Base-by-base conservation (phyloP, 2,888 invertebrate species). In the Adela reaumurella region DNA sequence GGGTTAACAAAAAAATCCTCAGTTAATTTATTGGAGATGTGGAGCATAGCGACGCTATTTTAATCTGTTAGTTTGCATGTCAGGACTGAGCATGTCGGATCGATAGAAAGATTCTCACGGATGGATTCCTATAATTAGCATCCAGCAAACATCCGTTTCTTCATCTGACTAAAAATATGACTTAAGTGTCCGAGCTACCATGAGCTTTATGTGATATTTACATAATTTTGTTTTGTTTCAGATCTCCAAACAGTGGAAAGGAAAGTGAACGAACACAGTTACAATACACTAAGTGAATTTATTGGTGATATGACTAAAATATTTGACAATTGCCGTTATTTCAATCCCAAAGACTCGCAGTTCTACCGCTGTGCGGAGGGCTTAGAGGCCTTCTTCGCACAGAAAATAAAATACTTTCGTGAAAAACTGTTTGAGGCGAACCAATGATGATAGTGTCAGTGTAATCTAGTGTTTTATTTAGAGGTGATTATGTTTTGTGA, bases 311-410 rank as follows among this genome's bases (percentile, higher is more conserved):
- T 97, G 88, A 96, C 94, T 54, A 94, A 95, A 77, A 95, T 99
- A 65, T 97, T 98, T 74, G 97, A 98, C 79, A 99, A 99, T 77
- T 98, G 98, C 82, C 90, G 97, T 56, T 94, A 94, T 67, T 97
- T 96, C 78, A 97, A 97, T 77, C 93, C 95, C 51, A 90, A 92
- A 64, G 95, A 95, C 69, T 94, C 97, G 17, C 92, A 94, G 53
- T 96, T 97, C 77, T 97, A 92, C 78, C 91, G 95, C 63, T 96
- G 96, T 79, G 97, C 97, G 18, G 96, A 97, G 68, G 89, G 92
- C 49, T 82, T 98, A 54, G 97, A 98, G 79, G 90, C 92, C 52
- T 96, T 90, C 73, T 97, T 98, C 82, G 93, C 94, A 67, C 91
- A 92, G 77, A 94, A 94, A 83, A 91, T 95, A 56, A 92, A 92